Base-by-base conservation (phyloP, 2,888 invertebrate genomes). In the Selenia dentaria region DNA sequence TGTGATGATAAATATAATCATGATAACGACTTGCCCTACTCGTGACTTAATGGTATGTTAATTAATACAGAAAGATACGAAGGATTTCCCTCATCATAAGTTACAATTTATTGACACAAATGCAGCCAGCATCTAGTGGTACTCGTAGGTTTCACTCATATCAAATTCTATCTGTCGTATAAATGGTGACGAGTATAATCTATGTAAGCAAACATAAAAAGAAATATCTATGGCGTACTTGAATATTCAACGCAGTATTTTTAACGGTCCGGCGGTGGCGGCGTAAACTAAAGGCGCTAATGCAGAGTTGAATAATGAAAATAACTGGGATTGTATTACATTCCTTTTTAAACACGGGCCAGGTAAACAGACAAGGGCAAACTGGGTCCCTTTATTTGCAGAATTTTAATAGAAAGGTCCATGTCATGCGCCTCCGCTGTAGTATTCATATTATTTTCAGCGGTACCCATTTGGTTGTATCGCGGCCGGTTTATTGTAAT, bases 321-420 rank as follows among this genome's bases (percentile, higher is more conserved):
- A 85, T 83, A 84, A 79, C 83, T 79, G 65, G 75, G 78, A 73
- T 79, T 78, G 81, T 84, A 83, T 85, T 84, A 83, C 83, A 86
- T 88, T 87, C 87, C 83, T 74, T 73, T 79, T 80, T 74, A 80
- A 84, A 80, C 78, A 70, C 65, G 67, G 72, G 71, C 63, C 74
- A 78, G 82, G 79, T 83, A 79, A 79, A 76, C 74, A 74, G 81
- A 83, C 83, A 77, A 78, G 83, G 85, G 69, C 60, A 64, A n/a
- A 24, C 70, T 65, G 62, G 60, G 70, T 67, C 74, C 83, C 79
- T 81, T 82, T 86, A 85, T 86, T 82, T 79, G 78, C 79, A 81
- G 81, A 86, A 87, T 88, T 87, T 86, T 85, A 86, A 85, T 87
- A 82, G 81, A 83, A 86, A 78, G 77, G 70, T 76, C 50, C 34